phyloP scores from a whole-genome alignment of 2,888 invertebrate genomes.

The Linnaemya vulpina region DNA sequence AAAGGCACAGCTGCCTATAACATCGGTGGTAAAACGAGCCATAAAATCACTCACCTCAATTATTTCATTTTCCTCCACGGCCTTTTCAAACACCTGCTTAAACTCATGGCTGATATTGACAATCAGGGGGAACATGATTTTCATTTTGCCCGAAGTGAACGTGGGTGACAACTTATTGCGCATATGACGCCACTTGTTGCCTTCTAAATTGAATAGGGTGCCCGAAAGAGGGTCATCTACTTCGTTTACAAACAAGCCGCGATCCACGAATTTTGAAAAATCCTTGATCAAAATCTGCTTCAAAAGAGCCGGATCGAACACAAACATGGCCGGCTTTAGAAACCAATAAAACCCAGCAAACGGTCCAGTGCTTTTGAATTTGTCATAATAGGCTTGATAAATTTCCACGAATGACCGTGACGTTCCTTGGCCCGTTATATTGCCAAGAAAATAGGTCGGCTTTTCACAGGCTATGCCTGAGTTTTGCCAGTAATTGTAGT shows the following conservation, averaged over 20 bases:
- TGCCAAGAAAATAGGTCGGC: slow-evolving; percentile 55
- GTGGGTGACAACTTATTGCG: slow-evolving; percentile 83
- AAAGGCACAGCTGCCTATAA: slow-evolving; percentile 84
- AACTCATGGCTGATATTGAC: slow-evolving; percentile 74
- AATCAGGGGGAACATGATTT: slow-evolving; percentile 76
- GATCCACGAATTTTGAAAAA: slow-evolving; percentile 81
- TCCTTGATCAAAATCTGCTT: slow-evolving; percentile 79
- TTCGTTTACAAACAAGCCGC: slow-evolving; percentile 79
- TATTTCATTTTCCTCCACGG: slow-evolving; percentile 69
- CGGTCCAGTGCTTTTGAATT: slow-evolving; percentile 72
- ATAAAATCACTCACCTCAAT: slow-evolving; percentile 82
- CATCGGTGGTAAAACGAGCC: slow-evolving; percentile 84
- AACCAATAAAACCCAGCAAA: slow-evolving; percentile 78
- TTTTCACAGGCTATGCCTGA: slow-evolving; percentile 57
- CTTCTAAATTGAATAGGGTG: slow-evolving; percentile 80
- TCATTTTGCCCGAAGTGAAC: slow-evolving; percentile 78
- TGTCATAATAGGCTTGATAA: slow-evolving; percentile 60
- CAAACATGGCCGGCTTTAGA: slow-evolving; percentile 74
- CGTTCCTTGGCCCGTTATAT: slow-evolving; percentile 55
- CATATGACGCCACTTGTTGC: slow-evolving; percentile 82
- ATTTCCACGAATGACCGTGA: slow-evolving; percentile 74
- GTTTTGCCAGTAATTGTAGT: slow-evolving; percentile 64
- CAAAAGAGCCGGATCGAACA: slow-evolving; percentile 76
- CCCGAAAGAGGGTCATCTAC: slow-evolving; percentile 81
- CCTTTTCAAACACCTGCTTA: slow-evolving; percentile 72